Evolutionary conservation across 35 echinoderm and acorn worm genomes (phyloP), one percentile per base, ranked within the genome.

Genomic region (Ophioderma brevispina): DNA sequence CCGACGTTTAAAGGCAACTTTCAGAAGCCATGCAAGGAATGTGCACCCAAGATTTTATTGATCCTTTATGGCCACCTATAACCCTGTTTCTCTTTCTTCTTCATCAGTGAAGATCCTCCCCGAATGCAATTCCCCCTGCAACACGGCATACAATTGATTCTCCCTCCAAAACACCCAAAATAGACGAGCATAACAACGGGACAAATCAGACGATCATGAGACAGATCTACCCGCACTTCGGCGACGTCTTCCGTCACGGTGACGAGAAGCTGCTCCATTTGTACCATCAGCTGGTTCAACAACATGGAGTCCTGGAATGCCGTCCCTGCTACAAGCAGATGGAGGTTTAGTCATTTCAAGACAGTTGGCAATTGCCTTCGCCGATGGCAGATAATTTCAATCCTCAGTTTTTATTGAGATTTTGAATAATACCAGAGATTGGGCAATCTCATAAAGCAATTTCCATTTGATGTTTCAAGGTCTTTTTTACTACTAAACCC

Each of bases 41-140:
- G 41, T n/a, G n/a, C n/a, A n/a, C n/a, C n/a, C n/a, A 17, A 8
- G 41, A 46, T 46, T 8, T 46, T 17, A 17, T 17, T 46, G n/a
- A n/a, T 46, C 41, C 41, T 8, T 17, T 17, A 46, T 17, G 4
- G 41, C 41, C 41, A 46, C 41, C 41, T 8, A 46, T 4, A 8
- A 46, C 4, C 41, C 17, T 46, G 4, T 46, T 46, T 46, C 41
- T 46, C 41, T 18, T 77, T 31, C 78, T 19, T 42, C 30, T 78
- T 33, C 25, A 41, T 80, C 49, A 98, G 96, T 84, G 97, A 99
- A n/a, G 97, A 99, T 0, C 82, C 82, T 36, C 93, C 97, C 5
- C 89, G 76, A 52, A 82, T 99, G 39, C 75, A 86, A 2, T 99
- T 91, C 55, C 95, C 83, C 55, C 42, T 99, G 15, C 83, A 95